These are phyloP conservation scores for Galbula dea DNA, from an alignment of 2,113 vertebrate species.

Conservation along the genomic window DNA sequence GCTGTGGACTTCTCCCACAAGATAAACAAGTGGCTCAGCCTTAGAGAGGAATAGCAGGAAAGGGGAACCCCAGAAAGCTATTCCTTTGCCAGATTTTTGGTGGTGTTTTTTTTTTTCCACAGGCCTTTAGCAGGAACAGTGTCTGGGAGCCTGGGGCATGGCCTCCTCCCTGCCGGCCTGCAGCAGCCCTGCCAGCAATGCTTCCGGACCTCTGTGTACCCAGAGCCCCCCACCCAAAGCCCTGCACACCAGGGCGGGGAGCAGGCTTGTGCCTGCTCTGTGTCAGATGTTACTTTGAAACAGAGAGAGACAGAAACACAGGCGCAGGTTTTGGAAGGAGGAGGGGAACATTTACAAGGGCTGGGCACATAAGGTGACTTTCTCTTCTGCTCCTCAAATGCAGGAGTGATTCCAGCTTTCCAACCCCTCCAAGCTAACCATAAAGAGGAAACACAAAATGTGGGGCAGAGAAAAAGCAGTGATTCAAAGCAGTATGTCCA, in stretches of 20 bases:
- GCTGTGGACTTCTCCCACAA: constrained; percentile 47
- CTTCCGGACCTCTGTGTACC: background rate
- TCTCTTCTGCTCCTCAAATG: background rate
- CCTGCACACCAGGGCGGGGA: fast-evolving
- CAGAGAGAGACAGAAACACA: background rate
- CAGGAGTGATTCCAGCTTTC: background rate
- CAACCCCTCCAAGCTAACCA: background rate
- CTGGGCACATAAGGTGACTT: background rate
- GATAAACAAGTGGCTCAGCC: constrained; percentile 33
- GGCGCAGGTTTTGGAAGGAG: background rate
- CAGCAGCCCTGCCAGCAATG: background rate
- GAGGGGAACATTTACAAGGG: background rate
- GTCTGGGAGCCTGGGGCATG: background rate
- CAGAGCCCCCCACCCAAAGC: background rate
- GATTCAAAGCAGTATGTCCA: background rate
- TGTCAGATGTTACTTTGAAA: background rate
- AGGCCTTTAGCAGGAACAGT: background rate
- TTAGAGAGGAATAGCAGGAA: background rate
- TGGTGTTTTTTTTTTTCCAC: background rate
- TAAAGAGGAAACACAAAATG: background rate
- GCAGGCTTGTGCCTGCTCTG: background rate
- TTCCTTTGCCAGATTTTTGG: background rate
- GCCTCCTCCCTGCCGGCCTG: fast-evolving
- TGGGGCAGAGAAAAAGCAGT: background rate
- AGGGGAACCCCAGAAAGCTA: background rate